Evolutionary conservation across 30 jellyfish, hydroid and myxozoan species (phyloP).

Genomic region (Turritopsis dohrnii): DNA sequence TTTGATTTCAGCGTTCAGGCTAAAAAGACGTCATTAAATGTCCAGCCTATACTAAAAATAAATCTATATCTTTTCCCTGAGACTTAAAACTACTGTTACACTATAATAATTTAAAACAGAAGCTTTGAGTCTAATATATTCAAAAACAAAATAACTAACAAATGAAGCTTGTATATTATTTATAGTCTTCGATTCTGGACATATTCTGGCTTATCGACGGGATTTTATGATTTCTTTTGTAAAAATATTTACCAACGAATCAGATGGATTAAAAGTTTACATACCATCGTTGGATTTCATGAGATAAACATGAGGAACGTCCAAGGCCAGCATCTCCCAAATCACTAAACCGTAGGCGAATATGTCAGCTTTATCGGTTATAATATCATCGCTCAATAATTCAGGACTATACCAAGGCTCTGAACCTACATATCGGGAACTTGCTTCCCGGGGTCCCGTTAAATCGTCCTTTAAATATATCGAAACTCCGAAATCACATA

Average conservation of each 20-base stretch:
- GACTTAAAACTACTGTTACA: too few relatives aligned
- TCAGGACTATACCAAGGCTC: slow-evolving; percentile 84
- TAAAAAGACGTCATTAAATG: too few relatives aligned
- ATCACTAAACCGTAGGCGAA: slow-evolving; percentile 78
- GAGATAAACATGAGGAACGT: slow-evolving; percentile 58
- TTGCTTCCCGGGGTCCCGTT: slow-evolving; percentile 54
- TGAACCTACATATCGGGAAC: slow-evolving; percentile 62
- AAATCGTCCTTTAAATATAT: slow-evolving; percentile 56
- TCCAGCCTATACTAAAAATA: too few relatives aligned
- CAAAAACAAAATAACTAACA: too few relatives aligned
- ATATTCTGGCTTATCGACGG: too few relatives aligned
- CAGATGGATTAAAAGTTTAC: background rate
- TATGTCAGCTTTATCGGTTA: slow-evolving; percentile 87
- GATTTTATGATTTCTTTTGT: background rate
- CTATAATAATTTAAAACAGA: too few relatives aligned
- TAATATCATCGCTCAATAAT: slow-evolving; percentile 47
- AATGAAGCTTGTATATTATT: too few relatives aligned
- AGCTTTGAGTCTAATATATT: too few relatives aligned
- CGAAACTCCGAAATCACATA: slow-evolving; percentile 89
- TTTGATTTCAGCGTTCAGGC: too few relatives aligned
- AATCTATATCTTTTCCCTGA: too few relatives aligned
- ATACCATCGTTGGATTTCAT: slow-evolving; percentile 4
- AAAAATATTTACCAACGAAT: background rate
- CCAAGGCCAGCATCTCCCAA: slow-evolving; percentile 92
- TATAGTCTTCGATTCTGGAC: too few relatives aligned